These are phyloP conservation scores for Agapornis roseicollis DNA, from an alignment of 2,113 vertebrate genomes.

Conservation along the genomic window DNA sequence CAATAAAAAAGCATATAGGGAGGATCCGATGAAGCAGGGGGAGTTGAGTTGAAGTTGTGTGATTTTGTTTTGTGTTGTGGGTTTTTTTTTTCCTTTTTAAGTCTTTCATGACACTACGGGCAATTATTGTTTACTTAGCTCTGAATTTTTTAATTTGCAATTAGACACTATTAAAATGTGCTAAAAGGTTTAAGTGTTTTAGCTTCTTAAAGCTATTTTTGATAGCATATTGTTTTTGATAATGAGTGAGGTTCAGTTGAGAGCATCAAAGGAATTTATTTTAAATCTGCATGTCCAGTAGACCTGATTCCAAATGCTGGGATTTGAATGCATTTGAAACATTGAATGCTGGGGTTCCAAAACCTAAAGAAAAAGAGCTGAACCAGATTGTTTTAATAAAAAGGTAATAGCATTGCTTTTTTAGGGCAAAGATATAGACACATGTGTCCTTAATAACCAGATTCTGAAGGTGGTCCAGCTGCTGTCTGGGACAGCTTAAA, in stretches of 20 bases:
- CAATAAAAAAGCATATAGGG: background rate
- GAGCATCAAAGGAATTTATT: background rate
- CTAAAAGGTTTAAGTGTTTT: slow-evolving; percentile 1
- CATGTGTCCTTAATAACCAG: background rate
- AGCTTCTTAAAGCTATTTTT: background rate
- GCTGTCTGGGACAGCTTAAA: background rate
- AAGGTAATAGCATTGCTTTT: background rate
- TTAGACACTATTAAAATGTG: background rate
- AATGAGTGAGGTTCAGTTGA: background rate
- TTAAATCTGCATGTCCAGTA: background rate
- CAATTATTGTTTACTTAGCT: background rate
- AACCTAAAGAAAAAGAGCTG: background rate
- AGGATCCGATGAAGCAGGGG: background rate
- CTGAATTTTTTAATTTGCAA: background rate
- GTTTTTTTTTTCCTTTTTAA: background rate
- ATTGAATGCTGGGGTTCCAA: background rate
- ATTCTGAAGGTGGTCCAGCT: background rate
- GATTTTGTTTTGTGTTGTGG: background rate
- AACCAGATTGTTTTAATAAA: background rate
- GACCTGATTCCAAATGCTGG: background rate
- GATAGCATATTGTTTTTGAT: background rate
- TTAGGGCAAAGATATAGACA: background rate
- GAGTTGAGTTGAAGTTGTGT: background rate
- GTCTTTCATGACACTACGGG: background rate
- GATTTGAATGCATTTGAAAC: background rate